These are phyloP conservation scores for Ophioninae sp. DNA, from an alignment of 2,888 invertebrate species.

Conservation along the genomic window DNA sequence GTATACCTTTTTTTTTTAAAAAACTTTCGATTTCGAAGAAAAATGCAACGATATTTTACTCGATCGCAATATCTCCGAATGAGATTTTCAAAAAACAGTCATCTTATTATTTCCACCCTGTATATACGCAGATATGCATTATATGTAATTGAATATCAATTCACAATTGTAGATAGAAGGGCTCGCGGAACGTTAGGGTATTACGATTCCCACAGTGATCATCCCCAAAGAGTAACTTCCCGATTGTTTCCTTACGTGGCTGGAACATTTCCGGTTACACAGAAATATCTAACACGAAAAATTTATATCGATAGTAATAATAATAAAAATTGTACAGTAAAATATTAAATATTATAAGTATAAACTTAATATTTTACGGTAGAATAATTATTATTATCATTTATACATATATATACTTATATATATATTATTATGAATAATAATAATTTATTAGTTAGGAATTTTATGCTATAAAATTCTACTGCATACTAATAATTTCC, in stretches of 20 bases:
- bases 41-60: background rate
- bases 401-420: background rate
- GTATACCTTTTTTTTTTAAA: background rate
- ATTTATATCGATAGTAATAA: background rate
- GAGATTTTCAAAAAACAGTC: background rate
- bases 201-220: background rate
- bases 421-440: background rate
- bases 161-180: conserved; percentile 8
- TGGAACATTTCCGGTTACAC: background rate
- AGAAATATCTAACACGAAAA: background rate
- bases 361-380: background rate
- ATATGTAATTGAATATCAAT: conserved; percentile 2
- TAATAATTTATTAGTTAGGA: background rate
- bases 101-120: background rate
- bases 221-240: background rate
- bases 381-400: background rate
- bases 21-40: background rate
- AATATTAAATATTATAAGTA: background rate
- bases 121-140: background rate
- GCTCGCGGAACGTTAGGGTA: background rate
- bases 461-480: background rate
- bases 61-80: background rate
- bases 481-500: background rate
- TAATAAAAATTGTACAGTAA: background rate
- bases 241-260: background rate